Evolutionary conservation across 2,113 vertebrate genomes (phyloP), one percentile per base, ranked within the genome.

Genomic region (Asarcornis scutulata): DNA sequence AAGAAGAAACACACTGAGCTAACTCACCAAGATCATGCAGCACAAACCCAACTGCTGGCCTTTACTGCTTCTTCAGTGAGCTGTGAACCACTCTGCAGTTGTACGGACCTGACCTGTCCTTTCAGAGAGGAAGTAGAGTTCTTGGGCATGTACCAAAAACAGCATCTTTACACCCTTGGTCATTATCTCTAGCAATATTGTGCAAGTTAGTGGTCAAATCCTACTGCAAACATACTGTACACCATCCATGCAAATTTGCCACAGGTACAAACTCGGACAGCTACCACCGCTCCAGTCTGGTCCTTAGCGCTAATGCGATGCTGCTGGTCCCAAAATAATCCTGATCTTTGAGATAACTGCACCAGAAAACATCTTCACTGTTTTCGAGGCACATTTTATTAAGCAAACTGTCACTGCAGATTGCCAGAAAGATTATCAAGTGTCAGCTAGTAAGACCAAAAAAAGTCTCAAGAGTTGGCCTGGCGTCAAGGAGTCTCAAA

Each of bases 71-170:
- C 32, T 13, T 25, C 20, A 48, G 18, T 14, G 20, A 90, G 12
- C 46, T 66, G 22, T 5, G 7, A 88, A 64, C 34, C 6, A 7
- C 52, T 40, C 20, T 23, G 53, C 66, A 48, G 56, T 44, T 25
- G 17, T 6, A n/a, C 22, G 60, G 64, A 48, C 75, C 53, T 50
- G 48, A 56, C 53, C 42, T 40, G 59, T 74, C 62, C 78, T 79
- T 75, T 62, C 67, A 75, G 52, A 66, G 31, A 29, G 1, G 11
- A 62, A 59, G 64, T 63, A 73, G 50, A 96, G 84, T 8, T 78
- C 90, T 96, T 96, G 95, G 96, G 93, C 94, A 97, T 95, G 94
- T 95, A 81, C 94, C 96, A 86, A 67, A 40, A 29, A 74, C 68
- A 86, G 20, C 7, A 4, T 16, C 44, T 42, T 82, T 62, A 85